These are phyloP conservation scores for Amphilophus citrinellus DNA, from an alignment of 2,113 vertebrate species.

Conservation along the genomic window DNA sequence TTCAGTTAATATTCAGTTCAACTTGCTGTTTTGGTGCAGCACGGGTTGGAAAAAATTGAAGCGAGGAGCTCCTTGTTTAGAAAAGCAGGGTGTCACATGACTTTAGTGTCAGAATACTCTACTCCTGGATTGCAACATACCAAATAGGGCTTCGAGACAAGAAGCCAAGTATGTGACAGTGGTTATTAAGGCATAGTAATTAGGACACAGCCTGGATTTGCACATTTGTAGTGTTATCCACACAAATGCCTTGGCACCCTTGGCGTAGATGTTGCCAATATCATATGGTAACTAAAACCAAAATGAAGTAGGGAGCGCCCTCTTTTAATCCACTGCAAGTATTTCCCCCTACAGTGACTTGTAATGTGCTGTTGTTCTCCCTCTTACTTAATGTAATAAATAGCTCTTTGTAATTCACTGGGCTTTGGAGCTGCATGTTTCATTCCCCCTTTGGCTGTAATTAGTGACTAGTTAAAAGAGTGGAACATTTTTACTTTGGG, in stretches of 20 bases:
- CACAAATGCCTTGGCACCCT: conserved; percentile 49
- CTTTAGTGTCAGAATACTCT: not conserved
- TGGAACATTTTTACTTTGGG: conserved; percentile 47
- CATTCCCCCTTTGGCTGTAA: conserved; percentile 65
- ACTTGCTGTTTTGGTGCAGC: conserved; percentile 5
- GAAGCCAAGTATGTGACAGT: conserved; percentile 21
- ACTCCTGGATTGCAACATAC: conserved; percentile 25
- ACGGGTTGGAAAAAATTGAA: conserved; percentile 19
- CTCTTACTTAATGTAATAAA: conserved; percentile 63
- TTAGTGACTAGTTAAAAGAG: conserved; percentile 60
- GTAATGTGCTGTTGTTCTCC: conserved; percentile 41
- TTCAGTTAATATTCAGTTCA: conserved; percentile 10
- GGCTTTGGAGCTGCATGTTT: conserved; percentile 40
- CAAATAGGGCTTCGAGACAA: conserved; percentile 2
- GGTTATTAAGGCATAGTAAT: conserved; percentile 34
- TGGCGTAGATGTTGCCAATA: conserved; percentile 44
- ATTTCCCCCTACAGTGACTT: conserved; percentile 47
- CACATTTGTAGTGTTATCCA: conserved; percentile 66
- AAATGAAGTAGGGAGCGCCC: conserved; percentile 48
- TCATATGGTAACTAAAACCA: conserved; percentile 46
- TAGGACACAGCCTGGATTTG: conserved; percentile 43
- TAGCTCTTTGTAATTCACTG: conserved; percentile 62
- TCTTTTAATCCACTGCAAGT: conserved; percentile 50
- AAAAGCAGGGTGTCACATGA: not conserved
- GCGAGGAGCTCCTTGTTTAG: not conserved